These are phyloP conservation scores for Sylvicapra grimmia DNA, from an alignment of 2,113 vertebrate genomes.

Conservation along the genomic window DNA sequence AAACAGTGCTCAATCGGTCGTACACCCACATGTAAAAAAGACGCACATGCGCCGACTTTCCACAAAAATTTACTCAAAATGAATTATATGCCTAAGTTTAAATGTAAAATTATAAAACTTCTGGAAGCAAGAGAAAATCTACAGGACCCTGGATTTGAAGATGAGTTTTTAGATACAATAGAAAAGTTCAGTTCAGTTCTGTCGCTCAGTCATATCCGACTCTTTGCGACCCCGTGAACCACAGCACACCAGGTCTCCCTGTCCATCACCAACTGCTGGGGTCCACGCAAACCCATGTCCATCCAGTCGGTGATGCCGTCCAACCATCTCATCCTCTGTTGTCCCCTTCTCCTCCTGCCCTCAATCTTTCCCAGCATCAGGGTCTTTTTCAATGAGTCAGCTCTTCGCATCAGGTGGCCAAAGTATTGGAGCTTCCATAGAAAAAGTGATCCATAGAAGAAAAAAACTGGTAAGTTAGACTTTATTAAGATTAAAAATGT, in stretches of 20 bases:
- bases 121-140: not conserved
- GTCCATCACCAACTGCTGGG: not conserved
- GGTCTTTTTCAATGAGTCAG: not conserved
- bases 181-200: not conserved
- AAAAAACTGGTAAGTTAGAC: not conserved
- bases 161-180: not conserved
- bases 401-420: not conserved
- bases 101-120: not conserved
- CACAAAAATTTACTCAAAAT: not conserved
- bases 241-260: not conserved
- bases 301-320: not conserved
- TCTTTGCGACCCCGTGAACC: not conserved
- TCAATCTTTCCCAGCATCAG: not conserved
- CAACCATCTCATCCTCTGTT: not conserved
- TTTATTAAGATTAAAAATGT: not conserved
- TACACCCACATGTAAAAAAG: not conserved
- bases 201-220: rapidly evolving
- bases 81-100: not conserved
- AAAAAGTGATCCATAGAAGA: not conserved
- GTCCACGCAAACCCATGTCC: not conserved
- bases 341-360: not conserved
- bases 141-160: not conserved
- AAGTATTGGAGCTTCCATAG: not conserved
- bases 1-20: not conserved
- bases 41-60: not conserved